Base-by-base conservation (phyloP, 2,888 invertebrate species). In the Mimachlamys varia region DNA sequence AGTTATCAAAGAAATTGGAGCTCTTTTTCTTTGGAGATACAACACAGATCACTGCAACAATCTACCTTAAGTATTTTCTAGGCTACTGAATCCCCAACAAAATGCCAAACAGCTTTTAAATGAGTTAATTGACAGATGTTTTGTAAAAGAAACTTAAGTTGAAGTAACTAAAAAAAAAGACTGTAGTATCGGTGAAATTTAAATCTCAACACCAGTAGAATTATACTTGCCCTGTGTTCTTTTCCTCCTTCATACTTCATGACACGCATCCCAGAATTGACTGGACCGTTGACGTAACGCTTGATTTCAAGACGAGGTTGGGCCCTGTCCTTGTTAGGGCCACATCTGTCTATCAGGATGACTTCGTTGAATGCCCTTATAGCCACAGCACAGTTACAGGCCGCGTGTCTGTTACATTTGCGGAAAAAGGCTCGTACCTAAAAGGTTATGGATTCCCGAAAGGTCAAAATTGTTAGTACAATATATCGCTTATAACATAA, bases 321-420 rank as follows among this genome's bases (percentile, higher is more conserved):
- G 22, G 58, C 55, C n/a, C 13, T 17, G 19, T 88, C 87, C 38
- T 13, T 88, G 27, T 33, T 91, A 55, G 58, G 76, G 33, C 91
- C 92, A 92, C 95, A 95, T 89, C 91, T 92, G 88, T 94, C 94
- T 76, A 94, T 90, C 7, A 93, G 90, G 87, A 94, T 92, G 3
- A 94, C 93, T 91, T 94, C 95, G 91, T 95, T 94, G n/a, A 91
- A 93, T 50, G 92, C 90, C 38, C 89, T 90, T 5, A 94, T 92
- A 27, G 92, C 92, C 0, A 93, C 92, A n/a, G 92, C 94, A 92
- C 95, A 95, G 90, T 92, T 95, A 91, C 95, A 95, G 7, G 94
- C 91, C 0, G 93, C 93, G 12, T 22, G 58, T 22, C 87, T 49
- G 15, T 87, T 89, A 89, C 91, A 91, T 38, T 53, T 88, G 62